Base-by-base conservation (phyloP, 2,797 vertebrate genomes). In the Naso thynnoides region DNA sequence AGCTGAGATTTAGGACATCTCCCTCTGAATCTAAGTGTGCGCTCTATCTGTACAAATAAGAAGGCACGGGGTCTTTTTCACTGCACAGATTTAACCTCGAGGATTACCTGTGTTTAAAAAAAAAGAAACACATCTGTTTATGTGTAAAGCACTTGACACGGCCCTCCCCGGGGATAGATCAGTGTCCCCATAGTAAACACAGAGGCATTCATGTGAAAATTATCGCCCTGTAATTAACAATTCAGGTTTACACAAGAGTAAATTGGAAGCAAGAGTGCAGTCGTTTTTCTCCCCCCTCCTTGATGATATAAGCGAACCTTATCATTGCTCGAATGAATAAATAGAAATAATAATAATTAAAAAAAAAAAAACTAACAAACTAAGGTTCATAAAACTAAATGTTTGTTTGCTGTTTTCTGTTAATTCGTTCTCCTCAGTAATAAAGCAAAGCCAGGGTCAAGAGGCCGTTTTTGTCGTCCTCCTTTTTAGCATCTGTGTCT, bases 1-100 rank as follows among this genome's bases (percentile, higher is more conserved):
- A 90, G 92, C 91, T 82, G 86, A 81, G 90, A 91, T 92, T 93
- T 91, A 92, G 92, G 88, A 89, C 90, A 90, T 93, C 90, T 90
- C 76, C 73, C 70, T 81, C 81, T 78, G 39, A 88, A 93, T 91
- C 89, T 87, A 76, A 83, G 83, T 59, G 69, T 56, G 70, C 7
- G 52, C 85, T 87, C 62, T 83, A 83, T 91, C 83, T 92, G 75
- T 78, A 79, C 86, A 85, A 80, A 85, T 81, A 86, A 73, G 60
- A 81, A 73, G 76, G 67, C 67, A 16, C 65, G 2, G 70, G 47
- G 48, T 71, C 56, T 76, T 86, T 87, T 87, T 78, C 77, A 81
- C 77, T 55, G 78, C 82, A 64, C 80, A 70, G 80, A 87, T 87
- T 89, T 89, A 82, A 85, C 86, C 76, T 52, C 21, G 11, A 83